A percentile compares a stretch with the other conserved stretches of the same genome.
Conservation (phyloP, 2,888 invertebrate genomes). For the Ptilodon capucinus region DNA sequence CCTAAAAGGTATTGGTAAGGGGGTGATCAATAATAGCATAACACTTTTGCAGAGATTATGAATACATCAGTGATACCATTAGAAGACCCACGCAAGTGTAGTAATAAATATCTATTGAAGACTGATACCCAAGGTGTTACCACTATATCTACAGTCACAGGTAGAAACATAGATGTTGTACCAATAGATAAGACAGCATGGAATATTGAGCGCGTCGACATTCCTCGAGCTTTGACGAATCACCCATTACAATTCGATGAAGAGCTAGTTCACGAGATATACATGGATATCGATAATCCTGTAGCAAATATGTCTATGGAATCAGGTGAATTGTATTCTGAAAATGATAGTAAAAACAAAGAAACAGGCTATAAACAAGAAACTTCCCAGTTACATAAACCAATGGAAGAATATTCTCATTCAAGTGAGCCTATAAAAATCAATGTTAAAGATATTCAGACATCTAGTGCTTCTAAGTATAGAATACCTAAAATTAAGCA, state of each 20-base stretch:
- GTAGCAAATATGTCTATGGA: slow-evolving; percentile 40
- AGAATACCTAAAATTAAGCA: slow-evolving; percentile 40
- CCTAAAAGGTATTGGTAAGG: neutral
- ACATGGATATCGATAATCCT: slow-evolving; percentile 48
- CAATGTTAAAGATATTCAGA: slow-evolving; percentile 3
- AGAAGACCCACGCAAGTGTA: slow-evolving; percentile 62
- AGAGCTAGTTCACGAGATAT: slow-evolving; percentile 41
- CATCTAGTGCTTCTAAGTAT: slow-evolving; percentile 15
- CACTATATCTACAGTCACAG: slow-evolving; percentile 39
- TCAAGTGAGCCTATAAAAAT: neutral
- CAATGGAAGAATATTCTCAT: slow-evolving; percentile 9
- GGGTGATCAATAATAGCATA: neutral
- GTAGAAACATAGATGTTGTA: slow-evolving; percentile 48
- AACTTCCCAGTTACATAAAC: neutral
- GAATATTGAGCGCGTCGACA: slow-evolving; percentile 35
- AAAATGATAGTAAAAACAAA: slow-evolving; percentile 1
- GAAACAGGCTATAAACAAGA: slow-evolving; percentile 2
- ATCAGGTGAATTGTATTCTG: slow-evolving; percentile 38
- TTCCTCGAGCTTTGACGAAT: slow-evolving; percentile 48
- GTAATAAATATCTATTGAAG: slow-evolving; percentile 52
- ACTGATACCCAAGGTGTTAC: slow-evolving; percentile 38
- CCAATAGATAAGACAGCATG: slow-evolving; percentile 44
- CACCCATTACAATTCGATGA: slow-evolving; percentile 27
- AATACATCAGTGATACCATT: slow-evolving; percentile 41
- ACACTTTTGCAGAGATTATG: slow-evolving; percentile 59